phyloP scores from a whole-genome alignment of 35 echinoderm and acorn worm genomes.

The Heliocidaris tuberculata region DNA sequence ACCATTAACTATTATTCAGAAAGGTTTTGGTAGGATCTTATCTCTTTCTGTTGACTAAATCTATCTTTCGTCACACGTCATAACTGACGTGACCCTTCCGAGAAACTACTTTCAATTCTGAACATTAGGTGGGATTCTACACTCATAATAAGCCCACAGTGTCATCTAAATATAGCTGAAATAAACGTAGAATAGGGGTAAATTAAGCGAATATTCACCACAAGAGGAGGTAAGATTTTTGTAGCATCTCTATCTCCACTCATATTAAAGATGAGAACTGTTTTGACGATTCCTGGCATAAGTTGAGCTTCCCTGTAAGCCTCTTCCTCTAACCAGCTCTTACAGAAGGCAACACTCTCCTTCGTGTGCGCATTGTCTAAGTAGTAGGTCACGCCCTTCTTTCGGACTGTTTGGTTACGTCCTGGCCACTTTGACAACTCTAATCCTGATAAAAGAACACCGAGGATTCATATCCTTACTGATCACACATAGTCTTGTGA shows the following conservation, averaged over 20 bases:
- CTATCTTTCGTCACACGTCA: neutral
- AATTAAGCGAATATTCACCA: slow-evolving; percentile 53
- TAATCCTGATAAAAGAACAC: slow-evolving; percentile 57
- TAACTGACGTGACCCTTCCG: neutral
- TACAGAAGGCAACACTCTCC: slow-evolving; percentile 74
- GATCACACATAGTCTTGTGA: neutral
- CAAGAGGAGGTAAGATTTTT: slow-evolving; percentile 55
- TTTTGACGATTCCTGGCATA: slow-evolving; percentile 59
- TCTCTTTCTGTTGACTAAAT: neutral
- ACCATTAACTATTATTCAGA: too few relatives aligned
- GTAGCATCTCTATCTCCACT: slow-evolving; percentile 72
- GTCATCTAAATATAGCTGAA: neutral
- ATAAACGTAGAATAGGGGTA: neutral
- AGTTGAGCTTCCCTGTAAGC: slow-evolving; percentile 60
- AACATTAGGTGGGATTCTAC: neutral
- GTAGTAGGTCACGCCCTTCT: slow-evolving; percentile 73
- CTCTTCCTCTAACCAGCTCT: slow-evolving; percentile 78
- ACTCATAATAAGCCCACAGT: neutral
- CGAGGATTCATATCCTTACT: neutral
- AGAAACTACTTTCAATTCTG: neutral
- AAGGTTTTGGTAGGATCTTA: neutral
- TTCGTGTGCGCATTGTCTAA: slow-evolving; percentile 91
- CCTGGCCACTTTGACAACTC: slow-evolving; percentile 87
- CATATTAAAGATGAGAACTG: slow-evolving; percentile 83
- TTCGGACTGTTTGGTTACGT: slow-evolving; percentile 66